Evolutionary conservation across 1,140 invertebrate species (phyloP), one percentile per base, ranked within the genome.

Genomic region (Sminthurides bifidus): DNA sequence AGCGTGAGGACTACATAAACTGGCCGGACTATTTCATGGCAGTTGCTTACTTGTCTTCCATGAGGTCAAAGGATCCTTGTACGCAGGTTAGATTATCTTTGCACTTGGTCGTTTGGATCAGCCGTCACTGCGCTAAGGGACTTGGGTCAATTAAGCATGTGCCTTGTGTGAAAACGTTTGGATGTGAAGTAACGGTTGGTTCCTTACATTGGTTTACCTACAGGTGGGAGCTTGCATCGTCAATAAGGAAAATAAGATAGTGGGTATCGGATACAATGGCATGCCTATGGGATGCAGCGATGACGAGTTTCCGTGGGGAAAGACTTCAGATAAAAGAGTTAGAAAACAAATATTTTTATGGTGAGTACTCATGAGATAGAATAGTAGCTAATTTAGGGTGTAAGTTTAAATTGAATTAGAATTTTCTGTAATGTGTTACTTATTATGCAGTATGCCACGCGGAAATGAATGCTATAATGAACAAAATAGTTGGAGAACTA

Each of bases 21-120:
- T 92, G 87, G 87, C 73, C 82, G 54, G 92, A 97, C 59, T 95
- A 93, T 73, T 96, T 96, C 67, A 96, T 97, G 92, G 82, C 84
- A 0, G 80, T 82, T 5, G 82, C 82, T 8, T 83, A 92, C 67
- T 70, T 94, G 14, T 79, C 85, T 21, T 83, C 92, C 1, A 82
- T 88, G 74, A 76, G 92, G 56, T 93, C 89, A 66, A 97, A 97
- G 76, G 92, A 97, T 78, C 92, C 92, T 0, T 73, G 70, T 50
- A 86, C 83, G 4, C 91, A 95, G 78, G 77, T 77, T 31, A 35
- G 17, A 17, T 8, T 51, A 38, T 35, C 37, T 33, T 51, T 33
- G 33, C 5, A 29, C 15, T 48, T 8, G 23, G 29, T 6, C 12
- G 6, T 12, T 14, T 6, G 17, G 19, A 10, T 23, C 19, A 12